Evolutionary conservation across 2,797 vertebrate species (phyloP), one percentile per base, ranked within the genome.

Genomic region (Myotis planiceps): DNA sequence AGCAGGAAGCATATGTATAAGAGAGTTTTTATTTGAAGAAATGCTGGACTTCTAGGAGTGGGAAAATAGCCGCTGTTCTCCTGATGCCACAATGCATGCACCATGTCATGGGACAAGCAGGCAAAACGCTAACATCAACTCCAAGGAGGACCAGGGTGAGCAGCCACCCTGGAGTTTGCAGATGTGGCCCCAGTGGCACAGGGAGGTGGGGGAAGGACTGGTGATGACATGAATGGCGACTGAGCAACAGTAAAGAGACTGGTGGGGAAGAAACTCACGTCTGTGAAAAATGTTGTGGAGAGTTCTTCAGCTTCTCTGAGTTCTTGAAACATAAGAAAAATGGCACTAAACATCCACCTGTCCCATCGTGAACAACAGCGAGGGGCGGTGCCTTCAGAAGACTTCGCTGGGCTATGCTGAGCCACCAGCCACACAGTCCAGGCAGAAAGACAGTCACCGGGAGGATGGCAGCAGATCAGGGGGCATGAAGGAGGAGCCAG

Each of bases 31-130:
- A 18, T 58, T 5, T 12, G 29, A 60, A 76, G 47, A 51, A 63
- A 65, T 79, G 58, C 32, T 66, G 47, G n/a, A 49, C 72, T 75
- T 32, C 16, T 32, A 49, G 98, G 99, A 99, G 99, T 90, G 98
- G 98, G 98, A 98, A 98, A 98, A 98, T 98, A 99, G 98, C 98
- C 98, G 99, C 97, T 98, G 98, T 98, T 99, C 98, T 99, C 98
- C 99, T 95, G 99, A 99, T 92, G 94, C 99, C 99, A 99, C 96
- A 99, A 99, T 99, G 99, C 99, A 99, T 98, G 99, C 98, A 99
- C 98, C 99, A 99, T 99, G 99, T 99, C 99, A 99, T 99, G 99
- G 99, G 99, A 99, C 98, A 99, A 99, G 99, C 99, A 99, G 99
- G 99, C 99, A 97, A 99, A 99, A 96, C 99, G 99, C 97, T 99